phyloP scores from a whole-genome alignment of 92 coral and sea anemone species.

The Parazoanthus atlanticus region DNA sequence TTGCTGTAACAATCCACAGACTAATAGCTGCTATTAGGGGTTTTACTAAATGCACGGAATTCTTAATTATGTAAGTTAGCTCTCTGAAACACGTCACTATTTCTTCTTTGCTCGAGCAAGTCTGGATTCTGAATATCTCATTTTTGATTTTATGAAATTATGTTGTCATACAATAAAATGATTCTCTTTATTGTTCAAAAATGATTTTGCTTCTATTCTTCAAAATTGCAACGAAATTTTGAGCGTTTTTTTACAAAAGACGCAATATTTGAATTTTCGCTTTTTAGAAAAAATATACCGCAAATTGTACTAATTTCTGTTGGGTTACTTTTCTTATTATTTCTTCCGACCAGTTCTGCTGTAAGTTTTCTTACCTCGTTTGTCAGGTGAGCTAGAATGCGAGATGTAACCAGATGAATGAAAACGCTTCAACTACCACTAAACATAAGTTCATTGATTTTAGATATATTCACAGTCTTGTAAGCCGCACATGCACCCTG shows the following conservation, averaged over 20 bases:
- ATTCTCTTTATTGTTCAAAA: neutral
- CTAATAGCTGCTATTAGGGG: neutral
- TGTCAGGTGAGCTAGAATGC: neutral
- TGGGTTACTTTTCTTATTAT: neutral
- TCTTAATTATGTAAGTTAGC: neutral
- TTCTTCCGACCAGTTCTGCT: neutral
- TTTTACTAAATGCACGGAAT: neutral
- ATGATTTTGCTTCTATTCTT: neutral
- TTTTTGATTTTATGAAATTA: too few relatives aligned
- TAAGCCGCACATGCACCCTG: neutral
- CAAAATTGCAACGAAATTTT: neutral
- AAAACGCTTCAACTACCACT: neutral
- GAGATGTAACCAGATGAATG: neutral
- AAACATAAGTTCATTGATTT: too few relatives aligned
- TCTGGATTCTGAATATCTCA: neutral
- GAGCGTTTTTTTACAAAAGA: neutral
- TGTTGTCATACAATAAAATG: too few relatives aligned
- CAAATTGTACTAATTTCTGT: neutral
- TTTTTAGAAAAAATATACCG: too few relatives aligned
- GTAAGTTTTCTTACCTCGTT: neutral
- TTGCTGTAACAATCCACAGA: neutral
- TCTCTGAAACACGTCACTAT: neutral
- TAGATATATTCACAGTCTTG: neutral
- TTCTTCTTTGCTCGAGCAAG: neutral
- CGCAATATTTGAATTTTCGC: too few relatives aligned